Base-by-base conservation (phyloP, 2,888 invertebrate species). In the Tetranychus piercei region DNA sequence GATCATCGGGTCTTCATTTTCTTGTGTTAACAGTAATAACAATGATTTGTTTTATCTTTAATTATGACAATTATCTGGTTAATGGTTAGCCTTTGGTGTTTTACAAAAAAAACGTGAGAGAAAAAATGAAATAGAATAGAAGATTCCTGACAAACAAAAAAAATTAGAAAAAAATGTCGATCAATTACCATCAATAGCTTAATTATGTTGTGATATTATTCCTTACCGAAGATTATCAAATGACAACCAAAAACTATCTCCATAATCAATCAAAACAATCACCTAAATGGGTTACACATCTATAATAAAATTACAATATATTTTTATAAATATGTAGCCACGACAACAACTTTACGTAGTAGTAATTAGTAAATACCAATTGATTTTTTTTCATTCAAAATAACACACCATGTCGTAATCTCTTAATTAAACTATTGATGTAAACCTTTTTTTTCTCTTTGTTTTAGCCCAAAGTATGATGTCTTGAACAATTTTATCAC, bases 41-140 rank as follows among this genome's bases (percentile, higher is more conserved):
- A 55, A 55, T 55, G 55, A 55, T 55, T 55, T 55, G 6, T 15
- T 55, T 55, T 55, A 55, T 55, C 55, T 55, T 55, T 55, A 55
- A 55, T 55, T 55, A 55, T 55, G 55, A 55, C 55, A 55, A 55
- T 55, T 55, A 55, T 55, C 55, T 55, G 55, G 55, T 55, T 55
- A 55, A 55, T 55, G 15, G 55, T 55, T 55, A 55, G 55, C 55
- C 55, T 55, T 55, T 55, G 55, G 55, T 55, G 55, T 55, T 55
- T 55, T 15, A 9, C 9, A 55, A 55, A 55, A 55, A 15, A 15
- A 55, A 15, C 55, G 15, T 15, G 55, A 55, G 15, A 55, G 15
- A 55, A 15, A 15, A 55, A 55, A 55, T 15, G 55, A 15, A 55
- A 55, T 34, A 34, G 15, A 55, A 55, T 9, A 15, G 55, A 15